These are phyloP conservation scores for Crocallis elinguaria DNA, from an alignment of 2,888 invertebrate genomes.

Conservation along the genomic window DNA sequence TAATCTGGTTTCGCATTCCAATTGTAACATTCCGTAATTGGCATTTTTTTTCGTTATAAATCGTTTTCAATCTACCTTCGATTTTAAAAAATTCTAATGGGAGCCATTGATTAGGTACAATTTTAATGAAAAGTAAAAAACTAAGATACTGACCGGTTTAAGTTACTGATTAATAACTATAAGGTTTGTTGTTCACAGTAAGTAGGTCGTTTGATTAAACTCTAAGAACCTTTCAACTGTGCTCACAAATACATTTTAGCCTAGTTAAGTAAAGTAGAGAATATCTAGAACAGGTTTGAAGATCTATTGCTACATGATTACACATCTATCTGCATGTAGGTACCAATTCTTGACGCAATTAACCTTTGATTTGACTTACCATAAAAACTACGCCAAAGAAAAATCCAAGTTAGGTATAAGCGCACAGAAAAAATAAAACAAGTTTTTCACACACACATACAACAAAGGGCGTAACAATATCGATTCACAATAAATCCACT, in stretches of 20 bases:
- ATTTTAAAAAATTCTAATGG: too few species aligned
- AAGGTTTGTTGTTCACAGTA: background rate
- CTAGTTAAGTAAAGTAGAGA: too few species aligned
- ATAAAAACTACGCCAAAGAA: conserved; percentile 67
- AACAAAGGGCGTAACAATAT: conserved; percentile 47
- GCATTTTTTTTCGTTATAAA: too few species aligned
- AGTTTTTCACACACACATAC: conserved; percentile 66
- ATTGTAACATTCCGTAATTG: too few species aligned
- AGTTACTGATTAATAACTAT: background rate
- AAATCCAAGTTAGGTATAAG: conserved; percentile 64
- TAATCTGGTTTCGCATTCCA: too few species aligned
- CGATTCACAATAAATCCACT: conserved; percentile 52
- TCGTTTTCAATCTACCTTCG: too few species aligned
- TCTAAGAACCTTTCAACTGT: background rate
- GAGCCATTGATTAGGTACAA: too few species aligned
- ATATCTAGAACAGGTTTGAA: conserved; percentile 8
- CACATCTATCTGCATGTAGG: conserved; percentile 16
- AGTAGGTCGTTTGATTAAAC: background rate
- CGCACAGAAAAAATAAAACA: conserved; percentile 60
- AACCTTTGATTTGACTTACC: conserved; percentile 64
- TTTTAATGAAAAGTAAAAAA: background rate
- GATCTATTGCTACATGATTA: conserved; percentile 6
- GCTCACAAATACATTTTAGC: too few species aligned
- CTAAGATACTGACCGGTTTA: background rate
- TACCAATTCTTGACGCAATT: conserved; percentile 27